Conservation (phyloP, 2,113 vertebrate species). For the Archocentrus centrarchus region DNA sequence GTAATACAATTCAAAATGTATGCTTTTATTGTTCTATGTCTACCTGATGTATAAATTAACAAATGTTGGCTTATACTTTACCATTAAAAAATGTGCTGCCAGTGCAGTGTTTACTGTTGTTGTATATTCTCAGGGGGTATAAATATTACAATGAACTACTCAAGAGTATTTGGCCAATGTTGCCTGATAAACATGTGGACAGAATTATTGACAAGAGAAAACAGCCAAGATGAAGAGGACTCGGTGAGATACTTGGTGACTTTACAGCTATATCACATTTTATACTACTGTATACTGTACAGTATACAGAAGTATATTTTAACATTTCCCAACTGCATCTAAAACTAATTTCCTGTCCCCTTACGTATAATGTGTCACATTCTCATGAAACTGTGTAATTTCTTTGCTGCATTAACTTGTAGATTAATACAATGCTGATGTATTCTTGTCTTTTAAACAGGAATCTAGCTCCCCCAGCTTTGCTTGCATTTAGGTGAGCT, state of each 20-base stretch:
- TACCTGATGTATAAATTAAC: too few species aligned
- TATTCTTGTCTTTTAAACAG: slow-evolving; percentile 39
- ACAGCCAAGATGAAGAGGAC: background rate
- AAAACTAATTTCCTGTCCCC: background rate
- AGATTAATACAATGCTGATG: slow-evolving; percentile 60
- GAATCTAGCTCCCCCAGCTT: slow-evolving; percentile 37
- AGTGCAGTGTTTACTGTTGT: background rate
- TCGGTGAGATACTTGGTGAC: background rate
- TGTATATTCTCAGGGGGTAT: background rate
- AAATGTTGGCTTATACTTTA: too few species aligned
- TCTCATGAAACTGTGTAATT: slow-evolving; percentile 33
- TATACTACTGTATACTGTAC: background rate
- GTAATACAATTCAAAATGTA: too few species aligned
- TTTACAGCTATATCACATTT: background rate
- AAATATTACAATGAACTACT: too few species aligned
- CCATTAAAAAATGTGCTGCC: too few species aligned
- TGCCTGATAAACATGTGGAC: background rate
- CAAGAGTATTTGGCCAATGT: background rate
- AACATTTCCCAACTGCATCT: background rate
- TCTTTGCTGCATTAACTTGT: slow-evolving; percentile 36
- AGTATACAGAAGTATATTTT: background rate
- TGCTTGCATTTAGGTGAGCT: slow-evolving; percentile 45
- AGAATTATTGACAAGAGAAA: background rate
- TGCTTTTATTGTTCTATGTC: too few species aligned
- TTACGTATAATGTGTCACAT: slow-evolving; percentile 32